Base-by-base conservation (phyloP, 2,888 invertebrate genomes). In the Acleris sparsana region DNA sequence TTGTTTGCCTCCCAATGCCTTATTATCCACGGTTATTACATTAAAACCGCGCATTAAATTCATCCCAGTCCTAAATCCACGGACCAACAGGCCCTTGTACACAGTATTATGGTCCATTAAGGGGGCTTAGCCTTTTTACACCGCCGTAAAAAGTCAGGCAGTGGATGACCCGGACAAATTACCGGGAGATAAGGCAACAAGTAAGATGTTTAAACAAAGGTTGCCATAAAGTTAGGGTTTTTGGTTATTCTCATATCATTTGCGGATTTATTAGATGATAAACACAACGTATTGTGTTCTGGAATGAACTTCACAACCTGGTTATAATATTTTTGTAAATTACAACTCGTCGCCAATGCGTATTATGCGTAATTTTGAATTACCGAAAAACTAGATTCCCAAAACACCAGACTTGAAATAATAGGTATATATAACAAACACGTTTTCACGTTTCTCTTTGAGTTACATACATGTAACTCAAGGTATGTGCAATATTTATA, bases 1-100 rank as follows among this genome's bases (percentile, higher is more conserved):
- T 39, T 39, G n/a, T 60, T 60, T 51, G 25, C 48, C 48, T 43
- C 39, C 49, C 25, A 29, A 57, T 58, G 22, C 29, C 22, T 52
- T 49, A 55, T 39, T 65, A 46, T 17, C 49, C 51, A 44, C 22
- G 53, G 61, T 62, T 52, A 66, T 66, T 57, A 62, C 62, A 53
- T 66, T 62, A 66, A 66, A 57, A 51, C 55, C 55, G 43, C 61
- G 52, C 62, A 66, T 66, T 66, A 66, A 66, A 62, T 57, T 39
- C 60, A 56, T 56, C 56, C 52, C 16, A 48, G 56, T 39, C 51
- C 46, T 39, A 62, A 66, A 62, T 48, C 62, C 57, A 7, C 33
- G 56, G 13, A 22, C 57, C 59, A 29, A 52, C 61, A 49, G 59
- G 53, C 48, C 51, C 51, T 53, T 61, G 53, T 61, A 53, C 53